Conservation (phyloP, 2,888 invertebrate genomes). For the Sarcophaga variegata region DNA sequence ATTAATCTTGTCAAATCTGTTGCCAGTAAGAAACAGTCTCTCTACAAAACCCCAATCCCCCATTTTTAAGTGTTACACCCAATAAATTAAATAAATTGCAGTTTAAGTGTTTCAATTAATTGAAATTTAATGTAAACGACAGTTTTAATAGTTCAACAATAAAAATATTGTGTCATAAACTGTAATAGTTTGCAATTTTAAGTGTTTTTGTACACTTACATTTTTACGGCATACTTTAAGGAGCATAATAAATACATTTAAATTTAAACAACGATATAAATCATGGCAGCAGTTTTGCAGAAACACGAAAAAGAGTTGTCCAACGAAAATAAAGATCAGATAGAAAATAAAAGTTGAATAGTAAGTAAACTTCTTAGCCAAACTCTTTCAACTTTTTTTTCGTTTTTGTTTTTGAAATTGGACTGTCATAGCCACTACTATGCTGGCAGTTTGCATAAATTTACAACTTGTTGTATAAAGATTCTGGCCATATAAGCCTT, state of each 20-base stretch:
- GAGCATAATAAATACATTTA: not conserved
- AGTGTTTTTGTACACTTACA: not conserved
- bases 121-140: constrained; percentile 18
- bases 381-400: constrained; percentile 1
- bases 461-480: constrained; percentile 64
- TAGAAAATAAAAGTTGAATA: not conserved
- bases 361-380: not conserved
- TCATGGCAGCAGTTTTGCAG: not conserved
- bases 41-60: too few species aligned
- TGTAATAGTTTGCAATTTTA: too few species aligned
- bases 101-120: not conserved
- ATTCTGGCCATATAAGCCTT: constrained; percentile 34
- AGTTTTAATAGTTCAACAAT: too few species aligned
- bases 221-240: constrained; percentile 12
- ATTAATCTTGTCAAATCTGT: too few species aligned
- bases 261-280: not conserved
- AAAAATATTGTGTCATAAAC: not conserved
- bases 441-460: constrained; percentile 58
- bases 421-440: constrained; percentile 47
- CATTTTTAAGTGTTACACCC: too few species aligned
- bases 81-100: not conserved
- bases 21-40: too few species aligned
- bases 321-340: not conserved
- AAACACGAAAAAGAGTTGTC: not conserved
- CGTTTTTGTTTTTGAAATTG: constrained; percentile 35